Percentiles rank a stretch among this genome's conserved stretches.
These are phyloP conservation scores for Chrysocyon brachyurus DNA, from an alignment of 2,797 vertebrate genomes.

Conservation along the genomic window DNA sequence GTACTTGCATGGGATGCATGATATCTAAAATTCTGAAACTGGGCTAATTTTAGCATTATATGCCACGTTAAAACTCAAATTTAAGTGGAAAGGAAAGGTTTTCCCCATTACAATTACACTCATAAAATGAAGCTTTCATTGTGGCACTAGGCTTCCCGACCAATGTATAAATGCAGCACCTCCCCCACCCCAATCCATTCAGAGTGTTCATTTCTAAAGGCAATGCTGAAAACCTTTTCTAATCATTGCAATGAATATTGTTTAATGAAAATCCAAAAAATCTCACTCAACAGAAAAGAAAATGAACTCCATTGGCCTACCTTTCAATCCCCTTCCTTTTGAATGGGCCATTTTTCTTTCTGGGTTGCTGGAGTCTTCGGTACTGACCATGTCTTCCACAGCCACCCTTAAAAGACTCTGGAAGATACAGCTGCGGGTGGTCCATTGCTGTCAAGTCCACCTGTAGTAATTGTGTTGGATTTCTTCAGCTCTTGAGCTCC, in stretches of 20 bases:
- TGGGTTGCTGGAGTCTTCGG: slow-evolving; percentile 9
- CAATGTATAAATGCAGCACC: not conserved
- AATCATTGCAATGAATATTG: not conserved
- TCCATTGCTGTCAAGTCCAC: slow-evolving; percentile 60
- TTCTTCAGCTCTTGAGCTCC: not conserved
- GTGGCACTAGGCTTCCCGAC: not conserved
- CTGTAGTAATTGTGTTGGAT: not conserved
- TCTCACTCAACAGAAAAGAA: not conserved
- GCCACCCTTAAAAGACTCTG: not conserved
- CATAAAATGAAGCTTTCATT: not conserved
- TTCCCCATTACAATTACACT: not conserved
- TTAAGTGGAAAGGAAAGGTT: not conserved
- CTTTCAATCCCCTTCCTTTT: slow-evolving; percentile 80
- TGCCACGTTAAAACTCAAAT: slow-evolving; percentile 25
- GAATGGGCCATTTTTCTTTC: slow-evolving; percentile 55
- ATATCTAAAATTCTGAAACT: slow-evolving; percentile 12
- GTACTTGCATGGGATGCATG: not conserved
- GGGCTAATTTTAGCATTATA: not conserved
- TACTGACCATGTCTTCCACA: not conserved
- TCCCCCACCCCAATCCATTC: not conserved
- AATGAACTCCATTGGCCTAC: slow-evolving; percentile 51
- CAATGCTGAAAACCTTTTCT: not conserved
- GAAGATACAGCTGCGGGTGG: not conserved
- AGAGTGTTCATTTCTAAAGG: not conserved
- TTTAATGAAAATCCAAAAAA: not conserved